phyloP scores from a whole-genome alignment of 1,140 invertebrate genomes.

The Scaptomyza pallida region DNA sequence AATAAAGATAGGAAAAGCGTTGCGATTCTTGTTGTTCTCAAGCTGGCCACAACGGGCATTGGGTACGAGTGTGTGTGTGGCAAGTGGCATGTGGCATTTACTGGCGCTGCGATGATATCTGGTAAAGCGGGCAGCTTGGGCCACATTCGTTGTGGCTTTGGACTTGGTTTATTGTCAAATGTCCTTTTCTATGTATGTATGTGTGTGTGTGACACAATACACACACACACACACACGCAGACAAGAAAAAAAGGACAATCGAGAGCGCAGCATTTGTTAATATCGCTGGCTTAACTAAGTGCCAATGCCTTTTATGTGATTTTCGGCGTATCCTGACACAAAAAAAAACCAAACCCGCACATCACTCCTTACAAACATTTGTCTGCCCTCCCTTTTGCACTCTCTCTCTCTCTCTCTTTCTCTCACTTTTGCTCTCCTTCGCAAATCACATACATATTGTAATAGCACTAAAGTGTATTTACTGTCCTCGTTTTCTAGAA shows the following conservation, averaged over 20 bases:
- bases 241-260: slow-evolving; percentile 38
- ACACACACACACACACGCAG: neutral
- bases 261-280: slow-evolving; percentile 69
- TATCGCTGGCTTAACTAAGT: slow-evolving; percentile 78
- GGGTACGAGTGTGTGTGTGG: neutral
- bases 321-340: slow-evolving; percentile 39
- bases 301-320: slow-evolving; percentile 80
- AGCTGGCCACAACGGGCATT: slow-evolving; percentile 27
- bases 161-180: slow-evolving; percentile 68
- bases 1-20: slow-evolving; percentile 27
- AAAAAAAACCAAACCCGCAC: neutral
- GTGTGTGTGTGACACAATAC: slow-evolving; percentile 10
- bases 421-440: neutral
- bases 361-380: slow-evolving; percentile 1
- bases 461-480: slow-evolving; percentile 39
- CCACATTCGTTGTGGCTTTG: slow-evolving; percentile 42
- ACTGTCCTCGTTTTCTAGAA: slow-evolving; percentile 19
- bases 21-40: slow-evolving; percentile 25
- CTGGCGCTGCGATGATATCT: slow-evolving; percentile 57
- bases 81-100: slow-evolving; percentile 64
- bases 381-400: neutral
- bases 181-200: too few species aligned
- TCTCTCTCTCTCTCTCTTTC: neutral
- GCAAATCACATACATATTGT: slow-evolving; percentile 36
- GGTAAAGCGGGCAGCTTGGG: slow-evolving; percentile 28